A percentile compares a stretch with the other conserved stretches of the same genome.
Conservation (phyloP, 1,140 invertebrate genomes). For the Sitodiplosis mosellana region DNA sequence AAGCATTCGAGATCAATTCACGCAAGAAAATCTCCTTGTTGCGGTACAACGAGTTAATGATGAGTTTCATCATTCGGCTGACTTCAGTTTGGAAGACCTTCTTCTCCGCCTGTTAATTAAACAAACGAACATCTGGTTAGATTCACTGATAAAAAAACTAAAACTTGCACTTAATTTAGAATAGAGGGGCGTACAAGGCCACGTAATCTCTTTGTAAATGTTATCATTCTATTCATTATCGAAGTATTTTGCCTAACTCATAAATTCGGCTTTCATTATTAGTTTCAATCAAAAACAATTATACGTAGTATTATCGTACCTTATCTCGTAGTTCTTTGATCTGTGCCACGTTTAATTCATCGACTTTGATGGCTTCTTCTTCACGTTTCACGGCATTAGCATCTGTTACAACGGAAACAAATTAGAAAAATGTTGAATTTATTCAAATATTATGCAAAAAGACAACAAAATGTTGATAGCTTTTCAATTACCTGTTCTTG, state of each 20-base stretch:
- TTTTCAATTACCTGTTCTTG: slow-evolving; percentile 49
- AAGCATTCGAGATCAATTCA: slow-evolving; percentile 94
- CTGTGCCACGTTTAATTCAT: slow-evolving; percentile 87
- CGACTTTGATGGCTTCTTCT: slow-evolving; percentile 92
- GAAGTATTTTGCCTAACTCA: no score
- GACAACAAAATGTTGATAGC: slow-evolving; percentile 4
- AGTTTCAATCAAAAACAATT: neutral
- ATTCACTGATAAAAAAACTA: neutral
- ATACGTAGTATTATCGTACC: slow-evolving; percentile 7
- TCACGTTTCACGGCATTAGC: slow-evolving; percentile 66
- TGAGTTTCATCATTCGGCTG: slow-evolving; percentile 98
- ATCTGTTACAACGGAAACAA: no score
- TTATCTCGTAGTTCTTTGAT: slow-evolving; percentile 80
- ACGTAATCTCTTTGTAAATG: no score
- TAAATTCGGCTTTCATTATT: no score
- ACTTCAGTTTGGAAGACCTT: slow-evolving; percentile 92
- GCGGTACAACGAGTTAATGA: slow-evolving; percentile 94
- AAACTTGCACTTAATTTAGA: neutral
- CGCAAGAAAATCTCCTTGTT: slow-evolving; percentile 98
- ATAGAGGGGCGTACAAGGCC: neutral
- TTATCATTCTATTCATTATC: no score
- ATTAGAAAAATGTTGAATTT: neutral
- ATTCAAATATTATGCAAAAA: neutral
- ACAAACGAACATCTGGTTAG: neutral
- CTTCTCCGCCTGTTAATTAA: slow-evolving; percentile 50